phyloP scores from a whole-genome alignment of 2,888 invertebrate species.

The Eurytoma californica region DNA sequence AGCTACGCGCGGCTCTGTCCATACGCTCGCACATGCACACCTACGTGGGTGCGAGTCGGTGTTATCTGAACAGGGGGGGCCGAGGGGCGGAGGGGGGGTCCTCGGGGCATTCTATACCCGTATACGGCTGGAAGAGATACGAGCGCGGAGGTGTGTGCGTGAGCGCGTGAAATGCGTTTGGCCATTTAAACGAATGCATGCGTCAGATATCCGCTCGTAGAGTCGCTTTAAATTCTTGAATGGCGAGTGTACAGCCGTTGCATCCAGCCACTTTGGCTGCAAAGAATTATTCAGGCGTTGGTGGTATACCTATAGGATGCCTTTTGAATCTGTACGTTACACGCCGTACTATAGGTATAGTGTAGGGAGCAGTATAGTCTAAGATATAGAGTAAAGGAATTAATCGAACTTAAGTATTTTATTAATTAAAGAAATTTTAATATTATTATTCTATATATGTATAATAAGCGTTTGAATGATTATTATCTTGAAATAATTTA shows the following conservation, averaged over 20 bases:
- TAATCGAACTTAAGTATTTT: too few species aligned
- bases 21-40: too few species aligned
- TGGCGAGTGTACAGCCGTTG: background rate
- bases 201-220: conserved; percentile 36
- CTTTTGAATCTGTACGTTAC: conserved; percentile 52
- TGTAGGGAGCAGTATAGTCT: background rate
- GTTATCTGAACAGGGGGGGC: background rate
- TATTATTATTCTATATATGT: too few species aligned
- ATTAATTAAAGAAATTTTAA: too few species aligned
- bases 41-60: background rate
- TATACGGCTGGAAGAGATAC: background rate
- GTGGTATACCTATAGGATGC: background rate
- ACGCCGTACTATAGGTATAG: background rate
- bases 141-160: background rate
- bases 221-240: conserved; percentile 41
- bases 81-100: background rate
- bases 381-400: too few species aligned
- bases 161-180: conserved; percentile 26
- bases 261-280: too few species aligned
- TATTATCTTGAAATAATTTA: too few species aligned
- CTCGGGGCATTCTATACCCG: background rate
- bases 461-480: too few species aligned
- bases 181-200: conserved; percentile 50
- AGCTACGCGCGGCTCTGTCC: too few species aligned
- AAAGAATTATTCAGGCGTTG: background rate